These are phyloP conservation scores for Megalops atlanticus DNA, from an alignment of 2,113 vertebrate species.

Conservation along the genomic window DNA sequence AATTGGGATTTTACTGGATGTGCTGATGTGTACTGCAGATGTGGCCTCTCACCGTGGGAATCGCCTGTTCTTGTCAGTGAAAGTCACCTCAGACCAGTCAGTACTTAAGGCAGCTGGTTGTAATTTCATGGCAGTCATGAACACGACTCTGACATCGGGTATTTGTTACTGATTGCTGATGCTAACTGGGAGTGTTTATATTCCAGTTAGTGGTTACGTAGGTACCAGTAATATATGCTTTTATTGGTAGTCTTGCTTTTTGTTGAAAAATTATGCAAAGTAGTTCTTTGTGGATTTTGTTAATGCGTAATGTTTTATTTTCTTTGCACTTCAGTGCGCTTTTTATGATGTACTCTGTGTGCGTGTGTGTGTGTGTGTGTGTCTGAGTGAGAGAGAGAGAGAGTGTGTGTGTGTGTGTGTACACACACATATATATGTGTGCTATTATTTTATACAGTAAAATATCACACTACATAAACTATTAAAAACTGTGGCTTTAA, in stretches of 20 bases:
- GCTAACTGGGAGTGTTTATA: constrained; percentile 14
- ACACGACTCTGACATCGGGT: not conserved
- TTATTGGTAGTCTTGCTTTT: not conserved
- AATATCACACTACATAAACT: no score
- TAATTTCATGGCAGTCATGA: not conserved
- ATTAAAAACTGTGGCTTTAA: no score
- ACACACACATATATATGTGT: no score
- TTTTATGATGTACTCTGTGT: not conserved
- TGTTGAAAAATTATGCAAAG: not conserved
- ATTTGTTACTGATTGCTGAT: constrained; percentile 11
- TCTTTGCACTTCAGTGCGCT: not conserved
- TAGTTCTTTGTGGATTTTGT: not conserved
- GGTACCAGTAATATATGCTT: not conserved
- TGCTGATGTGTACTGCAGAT: no score
- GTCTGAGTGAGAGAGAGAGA: no score
- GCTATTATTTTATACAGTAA: no score
- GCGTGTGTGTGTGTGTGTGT: not conserved
- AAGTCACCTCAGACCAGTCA: not conserved
- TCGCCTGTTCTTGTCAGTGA: not conserved
- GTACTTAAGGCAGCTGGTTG: not conserved
- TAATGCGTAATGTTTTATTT: not conserved
- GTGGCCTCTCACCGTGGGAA: no score
- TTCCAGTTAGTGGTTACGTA: not conserved
- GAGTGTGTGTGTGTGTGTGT: no score
- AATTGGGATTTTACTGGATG: no score